Base-by-base conservation (phyloP, 2,797 vertebrate species). In the Morus bassanus region DNA sequence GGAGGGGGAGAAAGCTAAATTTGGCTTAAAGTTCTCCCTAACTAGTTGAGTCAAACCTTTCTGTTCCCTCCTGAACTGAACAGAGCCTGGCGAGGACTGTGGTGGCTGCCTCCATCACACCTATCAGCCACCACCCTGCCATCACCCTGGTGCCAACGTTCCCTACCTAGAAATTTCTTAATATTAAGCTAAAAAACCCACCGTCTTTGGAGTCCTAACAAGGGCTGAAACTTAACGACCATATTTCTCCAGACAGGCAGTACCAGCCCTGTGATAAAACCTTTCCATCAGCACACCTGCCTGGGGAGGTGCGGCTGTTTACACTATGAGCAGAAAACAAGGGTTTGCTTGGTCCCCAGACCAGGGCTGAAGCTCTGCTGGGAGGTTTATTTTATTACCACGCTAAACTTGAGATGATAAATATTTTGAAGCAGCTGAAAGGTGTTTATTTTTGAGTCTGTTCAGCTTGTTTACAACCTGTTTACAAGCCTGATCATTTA, bases 41-140 rank as follows among this genome's bases (percentile, higher is more conserved):
- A 24, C 7, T 1, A 2, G 3, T 18, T n/a, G 9, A 86, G 35
- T 9, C 48, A 61, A 64, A 84, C 5, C 7, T 39, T 50, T 43
- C 18, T 16, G 35, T 11, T 73, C 13, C 51, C 8, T 59, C 25
- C 22, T 0, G 0, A n/a, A n/a, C n/a, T n/a, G n/a, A n/a, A n/a
- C n/a, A 35, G 23, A 43, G 21, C 39, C 64, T 0, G 2, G 13
- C 1, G 4, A 33, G 24, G n/a, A 25, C 8, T 3, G 4, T 0
- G 0, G 63, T 1, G 0, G 30, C 24, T 2, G 2, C 4, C 13
- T 24, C 35, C 35, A 18, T 33, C 59, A 15, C 37, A 50, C 4
- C 9, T 10, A 3, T 46, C 53, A 63, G 57, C 51, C 53, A 48
- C 27, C 10, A 2, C 41, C 53, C 28, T 1, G 0, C 57, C 11